Evolutionary conservation across 2,888 invertebrate species (phyloP), one percentile per base, ranked within the genome.

Genomic region (Acanthosepion esculentum): DNA sequence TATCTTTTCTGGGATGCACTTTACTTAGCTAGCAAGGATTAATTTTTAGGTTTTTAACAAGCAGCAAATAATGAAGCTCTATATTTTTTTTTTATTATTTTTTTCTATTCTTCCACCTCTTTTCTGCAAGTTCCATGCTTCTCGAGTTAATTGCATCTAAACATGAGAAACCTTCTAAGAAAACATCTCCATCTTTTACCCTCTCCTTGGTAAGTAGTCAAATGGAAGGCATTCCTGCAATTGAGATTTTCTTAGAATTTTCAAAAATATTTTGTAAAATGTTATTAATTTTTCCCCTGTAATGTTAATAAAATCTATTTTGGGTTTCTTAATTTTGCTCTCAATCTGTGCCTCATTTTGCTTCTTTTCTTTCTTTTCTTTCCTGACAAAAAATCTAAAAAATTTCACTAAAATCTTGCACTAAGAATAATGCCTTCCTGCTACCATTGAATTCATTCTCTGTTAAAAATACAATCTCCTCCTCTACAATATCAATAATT

Each of bases 161-260:
- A 78, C 15, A 78, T 78, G 78, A 78, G 78, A 78, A 78, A 33
- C 78, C 78, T 64, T 64, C 64, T 12, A 78, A 78, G n/a, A 78
- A 18, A 78, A 3, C 78, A 78, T 78, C 78, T 78, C 12, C 33
- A 78, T 78, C n/a, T 78, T 33, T 78, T n/a, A 12, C n/a, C 78
- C n/a, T n/a, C n/a, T n/a, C n/a, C n/a, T 15, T 23, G 78, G 18
- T 78, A 78, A 78, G 78, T 78, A 78, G 78, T 78, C 78, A 78
- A 78, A 78, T 78, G 78, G 78, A 78, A 78, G 12, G 15, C n/a
- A 33, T 78, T 78, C 33, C 78, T 15, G 18, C 18, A n/a, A n/a
- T 78, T 33, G 78, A 78, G 78, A 78, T 78, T 78, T 78, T 78
- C 78, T 78, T 78, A 78, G n/a, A 78, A 78, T 78, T n/a, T 33